phyloP scores from a whole-genome alignment of 23 tunicate genomes.

The Corella eumyota region DNA sequence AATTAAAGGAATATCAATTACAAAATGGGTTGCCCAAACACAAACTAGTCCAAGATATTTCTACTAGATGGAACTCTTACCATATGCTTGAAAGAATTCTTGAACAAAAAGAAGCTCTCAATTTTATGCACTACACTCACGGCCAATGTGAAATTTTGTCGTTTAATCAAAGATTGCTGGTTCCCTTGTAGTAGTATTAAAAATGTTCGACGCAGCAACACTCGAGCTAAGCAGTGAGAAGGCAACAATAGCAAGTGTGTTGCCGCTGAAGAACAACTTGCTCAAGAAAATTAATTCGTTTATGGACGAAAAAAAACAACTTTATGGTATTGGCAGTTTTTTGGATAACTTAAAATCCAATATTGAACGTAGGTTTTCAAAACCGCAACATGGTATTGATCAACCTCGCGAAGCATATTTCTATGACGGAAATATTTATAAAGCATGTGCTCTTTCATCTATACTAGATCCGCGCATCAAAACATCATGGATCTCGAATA shows the following conservation, averaged over 20 bases:
- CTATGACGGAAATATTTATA: neutral
- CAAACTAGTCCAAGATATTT: slow-evolving; percentile 17
- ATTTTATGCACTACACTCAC: neutral
- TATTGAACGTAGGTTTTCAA: slow-evolving; percentile 1
- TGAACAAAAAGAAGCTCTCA: neutral
- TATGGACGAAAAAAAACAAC: neutral
- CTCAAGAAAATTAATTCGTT: slow-evolving; percentile 2
- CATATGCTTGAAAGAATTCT: slow-evolving; percentile 19
- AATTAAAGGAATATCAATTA: slow-evolving; percentile 8
- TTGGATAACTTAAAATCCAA: slow-evolving; percentile 4
- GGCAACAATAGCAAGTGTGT: neutral
- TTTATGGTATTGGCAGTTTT: neutral
- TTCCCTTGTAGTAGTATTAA: slow-evolving; percentile 7
- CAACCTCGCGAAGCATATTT: slow-evolving; percentile 3
- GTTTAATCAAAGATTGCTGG: neutral
- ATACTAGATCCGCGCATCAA: slow-evolving; percentile 16
- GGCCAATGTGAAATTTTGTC: neutral
- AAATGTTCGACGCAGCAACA: slow-evolving; percentile 10
- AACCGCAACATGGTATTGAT: neutral
- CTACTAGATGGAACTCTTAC: slow-evolving; percentile 57
- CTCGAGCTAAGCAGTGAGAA: neutral
- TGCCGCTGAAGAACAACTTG: slow-evolving; percentile 7
- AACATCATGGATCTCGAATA: slow-evolving; percentile 3
- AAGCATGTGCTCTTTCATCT: neutral
- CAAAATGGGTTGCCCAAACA: slow-evolving; percentile 9